Evolutionary conservation across 2,888 invertebrate species (phyloP), one percentile per base, ranked within the genome.

Genomic region (Cataglyphis albicans): DNA sequence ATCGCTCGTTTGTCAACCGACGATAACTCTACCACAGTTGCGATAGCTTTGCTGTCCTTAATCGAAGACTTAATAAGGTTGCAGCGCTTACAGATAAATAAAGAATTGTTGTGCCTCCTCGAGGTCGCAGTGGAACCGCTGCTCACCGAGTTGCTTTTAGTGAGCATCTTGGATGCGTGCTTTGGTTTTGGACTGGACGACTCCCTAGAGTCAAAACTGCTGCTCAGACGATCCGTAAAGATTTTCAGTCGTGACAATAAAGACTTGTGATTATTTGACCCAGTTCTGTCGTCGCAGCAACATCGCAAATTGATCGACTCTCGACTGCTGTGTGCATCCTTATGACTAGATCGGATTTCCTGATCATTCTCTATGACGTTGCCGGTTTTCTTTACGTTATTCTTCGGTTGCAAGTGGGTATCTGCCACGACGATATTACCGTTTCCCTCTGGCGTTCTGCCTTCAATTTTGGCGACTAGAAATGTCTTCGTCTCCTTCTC

Each of bases 171-270:
- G 12, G 87, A 64, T 15, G 84, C 55, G 48, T 90, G 91, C 70
- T 93, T 93, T 7, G 89, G 85, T 67, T 92, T 93, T 3, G 90
- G 82, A n/a, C 87, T 75, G 3, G 92, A 91, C 7, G 94, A 87
- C 21, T 95, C 95, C 86, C 94, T 95, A 32, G 93, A 93, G 75
- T 95, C 95, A 84, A 95, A 94, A 61, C 95, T 95, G 82, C 95
- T 94, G 83, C 95, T 95, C 84, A 96, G 92, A 29, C 95, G 94
- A 90, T 96, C 96, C 4, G 96, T 96, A 83, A 96, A 95, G 75
- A 96, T 95, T 52, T 95, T 94, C 81, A 96, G 93, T 29, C 96
- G 94, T 18, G 95, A 94, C 55, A 96, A 93, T 82, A 96, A 91
- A 0, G 96, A 95, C 81, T 94, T 95, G 88, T 95, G 95, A 88